Conservation (phyloP, 2,888 invertebrate species). For the Mamestra brassicae region DNA sequence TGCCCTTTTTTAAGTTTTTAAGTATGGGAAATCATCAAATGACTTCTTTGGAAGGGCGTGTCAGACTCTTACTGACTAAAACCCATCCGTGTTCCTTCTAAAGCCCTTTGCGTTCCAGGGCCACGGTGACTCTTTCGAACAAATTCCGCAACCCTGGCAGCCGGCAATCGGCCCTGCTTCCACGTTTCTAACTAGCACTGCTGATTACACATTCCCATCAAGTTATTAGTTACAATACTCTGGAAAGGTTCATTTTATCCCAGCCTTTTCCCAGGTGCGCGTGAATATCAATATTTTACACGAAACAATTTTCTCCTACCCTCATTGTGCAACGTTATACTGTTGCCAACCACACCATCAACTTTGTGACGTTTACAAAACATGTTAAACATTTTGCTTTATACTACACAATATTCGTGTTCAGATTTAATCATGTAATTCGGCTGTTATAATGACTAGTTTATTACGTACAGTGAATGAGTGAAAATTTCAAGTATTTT, state of each 20-base stretch:
- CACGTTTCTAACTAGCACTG: not conserved
- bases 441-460: constrained; percentile 5
- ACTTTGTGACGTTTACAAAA: constrained; percentile 21
- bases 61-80: too few species aligned
- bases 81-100: too few species aligned
- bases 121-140: too few species aligned
- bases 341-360: not conserved
- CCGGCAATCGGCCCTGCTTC: not conserved
- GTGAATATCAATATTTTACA: constrained; percentile 34
- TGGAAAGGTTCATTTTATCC: constrained; percentile 14
- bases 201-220: not conserved
- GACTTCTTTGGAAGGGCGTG: too few species aligned
- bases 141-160: too few species aligned
- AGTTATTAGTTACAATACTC: constrained; percentile 24
- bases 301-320: constrained; percentile 2
- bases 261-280: constrained; percentile 5
- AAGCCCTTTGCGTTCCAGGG: too few species aligned
- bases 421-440: too few species aligned
- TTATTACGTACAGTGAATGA: too few species aligned
- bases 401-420: not conserved
- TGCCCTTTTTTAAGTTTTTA: not conserved
- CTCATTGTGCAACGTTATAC: constrained; percentile 10
- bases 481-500: too few species aligned
- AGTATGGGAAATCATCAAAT: too few species aligned
- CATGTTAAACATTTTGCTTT: not conserved